phyloP scores from a whole-genome alignment of 2,888 invertebrate species.

The Acronicta leporina region DNA sequence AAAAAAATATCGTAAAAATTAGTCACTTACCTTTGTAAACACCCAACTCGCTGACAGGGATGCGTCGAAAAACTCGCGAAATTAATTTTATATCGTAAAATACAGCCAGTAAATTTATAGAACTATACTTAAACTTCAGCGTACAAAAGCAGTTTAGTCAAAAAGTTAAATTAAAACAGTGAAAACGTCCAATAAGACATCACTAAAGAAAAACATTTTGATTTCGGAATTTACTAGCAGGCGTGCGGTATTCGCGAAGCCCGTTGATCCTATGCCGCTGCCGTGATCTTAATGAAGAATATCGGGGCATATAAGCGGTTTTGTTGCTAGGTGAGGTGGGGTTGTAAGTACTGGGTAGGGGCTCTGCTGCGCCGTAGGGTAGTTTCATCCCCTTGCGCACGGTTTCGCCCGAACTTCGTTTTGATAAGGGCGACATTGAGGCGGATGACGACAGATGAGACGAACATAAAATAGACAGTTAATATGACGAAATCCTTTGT shows the following conservation, averaged over 20 bases:
- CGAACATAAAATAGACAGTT: constrained; percentile 50
- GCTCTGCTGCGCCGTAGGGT: constrained; percentile 61
- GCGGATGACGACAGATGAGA: constrained; percentile 62
- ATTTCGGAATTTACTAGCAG: constrained; percentile 7
- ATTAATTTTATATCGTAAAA: constrained; percentile 16
- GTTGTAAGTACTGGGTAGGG: constrained; percentile 50
- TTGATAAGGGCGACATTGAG: constrained; percentile 62
- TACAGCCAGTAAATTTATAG: constrained; percentile 24
- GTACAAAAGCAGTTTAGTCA: background rate
- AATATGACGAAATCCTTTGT: constrained; percentile 52
- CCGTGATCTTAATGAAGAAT: constrained; percentile 15
- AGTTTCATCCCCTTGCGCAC: constrained; percentile 65
- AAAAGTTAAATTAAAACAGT: background rate
- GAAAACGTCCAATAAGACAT: background rate
- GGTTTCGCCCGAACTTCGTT: constrained; percentile 57
- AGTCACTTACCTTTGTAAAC: constrained; percentile 24
- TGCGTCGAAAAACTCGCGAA: constrained; percentile 7
- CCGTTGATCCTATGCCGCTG: constrained; percentile 3
- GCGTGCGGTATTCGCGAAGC: constrained; percentile 6
- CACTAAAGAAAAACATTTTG: background rate
- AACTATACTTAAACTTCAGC: constrained; percentile 3
- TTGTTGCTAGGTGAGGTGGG: constrained; percentile 60
- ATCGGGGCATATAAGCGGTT: constrained; percentile 18
- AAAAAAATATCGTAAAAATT: constrained; percentile 5
- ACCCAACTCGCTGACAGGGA: constrained; percentile 6